Conservation (phyloP, 2,113 vertebrate genomes). For the Bos indicus region DNA sequence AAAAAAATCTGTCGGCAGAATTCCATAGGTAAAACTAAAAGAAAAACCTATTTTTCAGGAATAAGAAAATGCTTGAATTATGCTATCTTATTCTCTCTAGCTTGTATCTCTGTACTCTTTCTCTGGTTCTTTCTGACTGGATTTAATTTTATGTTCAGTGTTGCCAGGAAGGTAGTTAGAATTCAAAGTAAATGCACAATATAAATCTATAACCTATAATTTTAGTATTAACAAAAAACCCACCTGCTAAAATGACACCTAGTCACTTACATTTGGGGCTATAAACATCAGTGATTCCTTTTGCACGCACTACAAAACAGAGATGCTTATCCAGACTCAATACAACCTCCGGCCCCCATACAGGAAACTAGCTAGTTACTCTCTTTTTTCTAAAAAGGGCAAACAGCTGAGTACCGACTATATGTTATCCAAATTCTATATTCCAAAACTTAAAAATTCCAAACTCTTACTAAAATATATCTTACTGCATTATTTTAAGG, state of each 20-base stretch:
- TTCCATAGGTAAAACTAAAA: neutral
- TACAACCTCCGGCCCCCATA: neutral
- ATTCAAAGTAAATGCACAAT: neutral
- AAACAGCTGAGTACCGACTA: neutral
- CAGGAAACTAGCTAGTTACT: neutral
- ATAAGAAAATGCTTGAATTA: slow-evolving; percentile 4
- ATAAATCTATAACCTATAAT: slow-evolving; percentile 10
- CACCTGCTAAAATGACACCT: neutral
- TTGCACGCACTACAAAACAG: neutral
- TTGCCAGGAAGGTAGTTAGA: neutral
- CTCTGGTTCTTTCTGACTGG: neutral
- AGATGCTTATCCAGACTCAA: neutral
- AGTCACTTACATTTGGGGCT: neutral
- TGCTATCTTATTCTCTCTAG: neutral
- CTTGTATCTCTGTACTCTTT: neutral
- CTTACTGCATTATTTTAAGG: neutral
- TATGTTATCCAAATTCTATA: neutral
- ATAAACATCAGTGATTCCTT: neutral
- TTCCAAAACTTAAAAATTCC: neutral
- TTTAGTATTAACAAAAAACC: neutral
- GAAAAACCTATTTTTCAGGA: neutral
- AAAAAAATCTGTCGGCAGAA: neutral
- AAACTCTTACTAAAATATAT: neutral
- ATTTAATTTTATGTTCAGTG: slow-evolving; percentile 32
- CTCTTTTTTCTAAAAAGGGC: neutral